Evolutionary conservation across 2,113 vertebrate genomes (phyloP).

Genomic region (Gambusia affinis): DNA sequence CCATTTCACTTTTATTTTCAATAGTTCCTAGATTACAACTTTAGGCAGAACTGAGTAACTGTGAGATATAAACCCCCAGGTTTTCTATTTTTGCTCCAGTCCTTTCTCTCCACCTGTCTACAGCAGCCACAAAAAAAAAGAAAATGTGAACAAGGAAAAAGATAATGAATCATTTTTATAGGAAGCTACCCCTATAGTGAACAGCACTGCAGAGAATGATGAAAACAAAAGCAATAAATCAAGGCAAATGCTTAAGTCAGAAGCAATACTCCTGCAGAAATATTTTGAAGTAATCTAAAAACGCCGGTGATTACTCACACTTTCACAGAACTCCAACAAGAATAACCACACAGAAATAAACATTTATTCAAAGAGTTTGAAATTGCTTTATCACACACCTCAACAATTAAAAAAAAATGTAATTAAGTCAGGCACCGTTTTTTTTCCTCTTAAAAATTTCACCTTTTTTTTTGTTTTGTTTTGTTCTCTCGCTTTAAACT

Average conservation of each 20-base stretch:
- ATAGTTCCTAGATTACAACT: not conserved
- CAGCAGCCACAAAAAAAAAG: constrained; percentile 1
- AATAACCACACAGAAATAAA: not conserved
- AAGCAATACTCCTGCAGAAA: constrained; percentile 50
- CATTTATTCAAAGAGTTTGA: not conserved
- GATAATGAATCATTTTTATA: constrained; percentile 69
- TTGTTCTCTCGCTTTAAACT: constrained; percentile 3
- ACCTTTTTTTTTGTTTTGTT: not conserved
- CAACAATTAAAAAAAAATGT: not conserved
- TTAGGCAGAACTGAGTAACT: not conserved
- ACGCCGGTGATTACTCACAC: constrained; percentile 31
- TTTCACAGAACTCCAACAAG: constrained; percentile 25
- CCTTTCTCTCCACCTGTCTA: constrained; percentile 17
- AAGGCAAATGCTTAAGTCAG: constrained; percentile 49
- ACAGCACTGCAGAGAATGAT: constrained; percentile 64
- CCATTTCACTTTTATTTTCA: not conserved
- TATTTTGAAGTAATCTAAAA: constrained; percentile 48
- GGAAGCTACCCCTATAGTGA: constrained; percentile 59
- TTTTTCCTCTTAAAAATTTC: not conserved
- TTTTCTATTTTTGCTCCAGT: constrained; percentile 5
- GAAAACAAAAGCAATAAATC: constrained; percentile 73
- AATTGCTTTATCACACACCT: not conserved
- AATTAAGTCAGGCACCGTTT: not conserved
- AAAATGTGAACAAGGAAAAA: constrained; percentile 47
- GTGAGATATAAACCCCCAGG: not conserved